Evolutionary conservation across 2,797 vertebrate genomes (phyloP).

Genomic region (Hylomyscus alleni): DNA sequence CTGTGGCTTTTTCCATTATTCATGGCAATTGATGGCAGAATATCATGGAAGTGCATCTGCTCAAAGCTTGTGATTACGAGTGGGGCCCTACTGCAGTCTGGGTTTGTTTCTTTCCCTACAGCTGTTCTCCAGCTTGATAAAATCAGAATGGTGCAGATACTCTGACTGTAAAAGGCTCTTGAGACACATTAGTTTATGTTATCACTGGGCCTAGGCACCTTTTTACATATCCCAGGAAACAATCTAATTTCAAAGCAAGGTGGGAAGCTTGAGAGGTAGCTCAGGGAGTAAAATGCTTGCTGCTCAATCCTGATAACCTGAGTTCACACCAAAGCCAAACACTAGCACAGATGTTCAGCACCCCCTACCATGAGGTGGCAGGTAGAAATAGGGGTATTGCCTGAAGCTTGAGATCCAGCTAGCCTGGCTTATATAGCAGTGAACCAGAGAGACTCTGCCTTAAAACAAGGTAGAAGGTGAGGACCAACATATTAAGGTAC

Average conservation of each 20-base stretch:
- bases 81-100: background rate
- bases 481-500: background rate
- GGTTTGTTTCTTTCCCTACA: constrained; percentile 22
- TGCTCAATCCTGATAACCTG: background rate
- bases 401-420: background rate
- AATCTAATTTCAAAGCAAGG: constrained; percentile 44
- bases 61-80: background rate
- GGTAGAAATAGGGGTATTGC: background rate
- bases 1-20: constrained; percentile 56
- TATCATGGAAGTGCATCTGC: background rate
- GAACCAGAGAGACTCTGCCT: background rate
- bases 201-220: background rate
- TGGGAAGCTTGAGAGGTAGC: too few relatives aligned
- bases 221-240: background rate
- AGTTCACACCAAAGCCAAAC: background rate
- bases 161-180: constrained; percentile 22
- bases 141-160: background rate
- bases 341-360: background rate
- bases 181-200: background rate
- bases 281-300: background rate
- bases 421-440: background rate
- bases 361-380: background rate
- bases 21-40: background rate
- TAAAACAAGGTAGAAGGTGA: background rate
- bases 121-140: constrained; percentile 1